Conservation (phyloP, 1,140 invertebrate species). For the Mizuhopecten yessoensis region DNA sequence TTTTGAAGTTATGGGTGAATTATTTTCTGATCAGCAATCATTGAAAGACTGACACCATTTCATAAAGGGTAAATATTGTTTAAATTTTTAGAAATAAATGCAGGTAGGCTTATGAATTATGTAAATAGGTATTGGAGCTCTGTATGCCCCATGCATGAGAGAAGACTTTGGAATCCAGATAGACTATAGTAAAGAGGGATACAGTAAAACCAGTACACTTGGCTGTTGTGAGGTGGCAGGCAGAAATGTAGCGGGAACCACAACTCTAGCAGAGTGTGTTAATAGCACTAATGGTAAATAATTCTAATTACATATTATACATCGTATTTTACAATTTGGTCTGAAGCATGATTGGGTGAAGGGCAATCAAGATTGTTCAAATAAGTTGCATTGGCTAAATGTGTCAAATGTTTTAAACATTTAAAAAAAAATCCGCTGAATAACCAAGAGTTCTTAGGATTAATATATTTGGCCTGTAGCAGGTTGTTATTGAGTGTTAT, state of each 20-base stretch:
- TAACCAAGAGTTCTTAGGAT: too few species aligned
- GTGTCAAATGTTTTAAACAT: background rate
- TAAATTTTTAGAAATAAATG: too few species aligned
- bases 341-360: background rate
- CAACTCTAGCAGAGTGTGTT: conserved; percentile 71
- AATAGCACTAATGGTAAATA: conserved; percentile 65
- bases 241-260: conserved; percentile 76
- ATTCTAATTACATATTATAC: too few species aligned
- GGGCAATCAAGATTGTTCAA: background rate
- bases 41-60: too few species aligned
- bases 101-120: background rate
- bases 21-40: too few species aligned
- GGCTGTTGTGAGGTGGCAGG: conserved; percentile 76
- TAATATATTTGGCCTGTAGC: too few species aligned
- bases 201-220: conserved; percentile 62
- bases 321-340: too few species aligned
- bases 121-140: conserved; percentile 69
- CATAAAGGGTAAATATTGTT: too few species aligned
- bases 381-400: too few species aligned
- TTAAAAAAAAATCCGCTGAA: too few species aligned
- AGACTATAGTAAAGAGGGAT: conserved; percentile 56
- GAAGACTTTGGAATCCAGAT: conserved; percentile 63
- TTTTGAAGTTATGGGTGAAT: too few species aligned
- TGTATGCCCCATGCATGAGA: conserved; percentile 75
- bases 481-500: background rate